phyloP scores from a whole-genome alignment of 92 coral and sea anemone species.

The Nematostella vectensis region DNA sequence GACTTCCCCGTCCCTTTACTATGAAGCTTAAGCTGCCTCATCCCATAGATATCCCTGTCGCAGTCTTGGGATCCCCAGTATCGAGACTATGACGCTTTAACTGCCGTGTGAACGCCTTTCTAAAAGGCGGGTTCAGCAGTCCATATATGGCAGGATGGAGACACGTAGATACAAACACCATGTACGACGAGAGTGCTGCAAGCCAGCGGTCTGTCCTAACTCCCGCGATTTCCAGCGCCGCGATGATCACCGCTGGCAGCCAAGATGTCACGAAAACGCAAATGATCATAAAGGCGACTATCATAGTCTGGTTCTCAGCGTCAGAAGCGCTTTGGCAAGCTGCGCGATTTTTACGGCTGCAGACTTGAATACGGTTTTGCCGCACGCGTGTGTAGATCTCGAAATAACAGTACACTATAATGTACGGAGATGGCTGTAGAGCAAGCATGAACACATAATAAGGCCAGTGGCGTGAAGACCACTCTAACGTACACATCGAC shows the following conservation, averaged over 20 bases:
- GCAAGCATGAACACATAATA: neutral
- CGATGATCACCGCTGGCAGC: neutral
- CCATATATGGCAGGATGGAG: neutral
- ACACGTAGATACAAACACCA: neutral
- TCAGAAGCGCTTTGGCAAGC: neutral
- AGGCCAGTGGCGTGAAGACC: neutral
- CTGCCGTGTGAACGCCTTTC: neutral
- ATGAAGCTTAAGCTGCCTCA: too few species aligned
- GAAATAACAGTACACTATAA: neutral
- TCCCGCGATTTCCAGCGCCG: neutral
- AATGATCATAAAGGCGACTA: neutral
- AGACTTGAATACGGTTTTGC: neutral
- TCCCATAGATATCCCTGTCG: too few species aligned
- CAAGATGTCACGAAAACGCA: neutral
- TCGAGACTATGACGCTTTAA: neutral
- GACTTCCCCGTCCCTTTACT: too few species aligned
- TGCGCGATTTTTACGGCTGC: neutral
- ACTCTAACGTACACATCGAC: neutral
- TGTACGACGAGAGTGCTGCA: neutral
- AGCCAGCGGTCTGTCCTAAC: neutral
- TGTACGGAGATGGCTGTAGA: constrained; percentile 1
- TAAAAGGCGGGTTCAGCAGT: neutral
- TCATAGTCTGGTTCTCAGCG: neutral
- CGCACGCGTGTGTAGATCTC: neutral
- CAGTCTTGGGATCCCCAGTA: too few species aligned